These are phyloP conservation scores for Heliothis virescens DNA, from an alignment of 1,140 invertebrate genomes.

Conservation along the genomic window DNA sequence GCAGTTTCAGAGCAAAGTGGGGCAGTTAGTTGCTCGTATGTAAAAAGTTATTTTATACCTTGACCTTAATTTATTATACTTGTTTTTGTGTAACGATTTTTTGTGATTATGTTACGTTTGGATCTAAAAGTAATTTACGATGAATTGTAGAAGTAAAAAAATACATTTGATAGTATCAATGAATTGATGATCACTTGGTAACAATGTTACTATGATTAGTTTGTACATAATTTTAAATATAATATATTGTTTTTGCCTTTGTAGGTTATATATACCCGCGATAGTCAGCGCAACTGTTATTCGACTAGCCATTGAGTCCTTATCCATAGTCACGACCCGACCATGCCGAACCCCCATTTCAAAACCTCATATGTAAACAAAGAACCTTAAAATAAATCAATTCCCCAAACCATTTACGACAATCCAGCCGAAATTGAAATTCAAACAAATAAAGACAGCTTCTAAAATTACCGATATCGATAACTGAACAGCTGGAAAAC, in stretches of 20 bases:
- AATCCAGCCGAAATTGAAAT: conserved; percentile 24
- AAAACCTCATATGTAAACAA: neutral
- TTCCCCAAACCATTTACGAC: conserved; percentile 9
- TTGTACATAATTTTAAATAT: no score
- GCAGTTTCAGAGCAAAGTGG: no score
- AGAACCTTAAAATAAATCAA: neutral
- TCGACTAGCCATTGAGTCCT: no score
- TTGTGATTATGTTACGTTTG: neutral
- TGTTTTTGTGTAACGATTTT: neutral
- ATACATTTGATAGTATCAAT: neutral
- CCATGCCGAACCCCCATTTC: neutral
- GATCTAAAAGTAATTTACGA: conserved; percentile 5
- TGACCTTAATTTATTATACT: conserved; percentile 1
- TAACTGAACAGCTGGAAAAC: neutral
- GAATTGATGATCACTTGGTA: no score
- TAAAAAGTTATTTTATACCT: conserved; percentile 28
- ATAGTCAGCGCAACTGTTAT: no score
- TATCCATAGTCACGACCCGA: no score
- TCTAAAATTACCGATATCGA: conserved; percentile 23
- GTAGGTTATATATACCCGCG: no score
- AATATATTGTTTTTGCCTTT: no score
- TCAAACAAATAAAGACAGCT: conserved; percentile 30
- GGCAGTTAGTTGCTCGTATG: no score
- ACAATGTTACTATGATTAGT: no score
- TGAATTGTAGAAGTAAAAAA: neutral